These are phyloP conservation scores for Drosophila repletoides DNA, from an alignment of 1,140 invertebrate genomes.

Conservation along the genomic window DNA sequence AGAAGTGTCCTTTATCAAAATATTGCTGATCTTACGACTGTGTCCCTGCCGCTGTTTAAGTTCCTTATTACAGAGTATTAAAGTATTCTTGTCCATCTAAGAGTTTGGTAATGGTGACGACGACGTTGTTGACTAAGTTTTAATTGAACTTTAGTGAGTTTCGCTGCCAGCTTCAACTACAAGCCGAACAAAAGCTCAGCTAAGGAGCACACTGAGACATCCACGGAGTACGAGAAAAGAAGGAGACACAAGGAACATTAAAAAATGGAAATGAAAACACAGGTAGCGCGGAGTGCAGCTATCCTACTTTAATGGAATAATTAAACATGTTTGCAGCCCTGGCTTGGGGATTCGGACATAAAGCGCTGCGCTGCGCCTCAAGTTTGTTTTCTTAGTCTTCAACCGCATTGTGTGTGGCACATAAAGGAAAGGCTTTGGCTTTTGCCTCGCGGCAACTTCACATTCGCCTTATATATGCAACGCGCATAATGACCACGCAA, in stretches of 20 bases:
- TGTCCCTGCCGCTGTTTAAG: background rate
- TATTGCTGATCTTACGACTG: no score
- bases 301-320: constrained; percentile 78
- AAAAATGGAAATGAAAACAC: constrained; percentile 51
- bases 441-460: constrained; percentile 1
- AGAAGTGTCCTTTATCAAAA: no score
- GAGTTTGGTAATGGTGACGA: background rate
- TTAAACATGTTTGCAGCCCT: constrained; percentile 66
- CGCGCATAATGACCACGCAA: constrained; percentile 42
- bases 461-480: constrained; percentile 55
- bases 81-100: background rate
- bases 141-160: constrained; percentile 75
- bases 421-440: constrained; percentile 7
- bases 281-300: constrained; percentile 33
- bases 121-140: constrained; percentile 51
- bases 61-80: background rate
- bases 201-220: constrained; percentile 5
- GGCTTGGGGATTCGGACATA: constrained; percentile 7
- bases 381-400: constrained; percentile 72
- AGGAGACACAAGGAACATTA: background rate
- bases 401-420: constrained; percentile 42
- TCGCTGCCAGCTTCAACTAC: constrained; percentile 37
- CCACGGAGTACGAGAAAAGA: constrained; percentile 1
- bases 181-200: constrained; percentile 50
- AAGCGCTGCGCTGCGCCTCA: constrained; percentile 26